phyloP scores from a whole-genome alignment of 2,888 invertebrate species.

The Mesoligia furuncula region DNA sequence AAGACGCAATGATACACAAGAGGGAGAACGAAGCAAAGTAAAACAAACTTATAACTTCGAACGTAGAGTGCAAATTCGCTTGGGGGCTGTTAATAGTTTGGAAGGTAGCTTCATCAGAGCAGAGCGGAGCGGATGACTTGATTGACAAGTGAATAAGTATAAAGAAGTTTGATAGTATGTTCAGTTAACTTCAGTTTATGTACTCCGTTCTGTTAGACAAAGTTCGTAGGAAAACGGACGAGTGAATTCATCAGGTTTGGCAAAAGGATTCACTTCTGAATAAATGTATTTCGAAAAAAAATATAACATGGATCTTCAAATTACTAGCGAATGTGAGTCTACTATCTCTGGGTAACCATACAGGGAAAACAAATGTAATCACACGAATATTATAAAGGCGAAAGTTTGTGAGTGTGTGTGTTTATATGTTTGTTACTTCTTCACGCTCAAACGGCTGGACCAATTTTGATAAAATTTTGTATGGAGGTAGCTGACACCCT shows the following conservation, averaged over 20 bases:
- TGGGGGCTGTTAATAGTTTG: conserved; percentile 52
- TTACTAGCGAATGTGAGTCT: neutral
- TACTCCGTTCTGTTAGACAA: conserved; percentile 12
- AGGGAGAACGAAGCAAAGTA: conserved; percentile 22
- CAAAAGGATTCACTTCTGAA: neutral
- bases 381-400: too few species aligned
- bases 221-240: conserved; percentile 7
- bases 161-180: conserved; percentile 33
- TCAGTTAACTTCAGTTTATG: conserved; percentile 37
- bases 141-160: conserved; percentile 60
- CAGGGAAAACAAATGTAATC: too few species aligned
- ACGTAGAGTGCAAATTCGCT: conserved; percentile 48
- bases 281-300: neutral
- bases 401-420: too few species aligned
- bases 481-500: too few species aligned
- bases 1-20: conserved; percentile 53
- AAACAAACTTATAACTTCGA: conserved; percentile 35
- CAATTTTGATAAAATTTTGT: too few species aligned
- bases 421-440: too few species aligned
- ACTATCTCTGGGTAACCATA: neutral
- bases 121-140: conserved; percentile 53
- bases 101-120: conserved; percentile 40
- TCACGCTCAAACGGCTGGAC: too few species aligned
- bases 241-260: neutral
- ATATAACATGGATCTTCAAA: neutral